A percentile compares a stretch with the other conserved stretches of the same genome.
Evolutionary conservation across 2,113 vertebrate genomes (phyloP).

Genomic region (Catharus fuscescens): DNA sequence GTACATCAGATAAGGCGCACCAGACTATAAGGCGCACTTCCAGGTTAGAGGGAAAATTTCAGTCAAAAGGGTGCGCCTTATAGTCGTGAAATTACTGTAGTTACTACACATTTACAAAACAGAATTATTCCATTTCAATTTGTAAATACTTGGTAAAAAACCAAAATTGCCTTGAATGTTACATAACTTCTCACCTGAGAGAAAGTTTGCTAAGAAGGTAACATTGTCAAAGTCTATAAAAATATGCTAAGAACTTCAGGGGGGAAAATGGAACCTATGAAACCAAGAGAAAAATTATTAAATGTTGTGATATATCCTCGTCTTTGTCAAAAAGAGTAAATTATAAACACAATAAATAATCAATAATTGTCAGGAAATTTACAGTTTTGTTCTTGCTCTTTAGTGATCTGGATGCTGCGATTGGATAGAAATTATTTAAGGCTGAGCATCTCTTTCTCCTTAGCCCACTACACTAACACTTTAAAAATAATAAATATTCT

Average conservation of each 20-base stretch:
- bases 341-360: neutral
- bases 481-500: neutral
- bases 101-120: neutral
- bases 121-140: neutral
- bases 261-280: neutral
- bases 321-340: neutral
- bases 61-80: too few relatives aligned
- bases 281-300: neutral
- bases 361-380: neutral
- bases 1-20: too few relatives aligned
- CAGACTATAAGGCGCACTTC: too few relatives aligned
- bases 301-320: neutral
- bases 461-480: neutral
- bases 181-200: neutral
- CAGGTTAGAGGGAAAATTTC: too few relatives aligned
- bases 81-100: too few relatives aligned
- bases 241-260: neutral
- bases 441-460: neutral
- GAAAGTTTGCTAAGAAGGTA: neutral
- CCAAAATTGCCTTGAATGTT: neutral
- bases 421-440: neutral
- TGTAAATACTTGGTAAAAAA: neutral
- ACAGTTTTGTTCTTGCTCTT: neutral
- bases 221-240: neutral
- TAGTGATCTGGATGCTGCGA: neutral